phyloP scores from a whole-genome alignment of 2,797 vertebrate genomes.

The Sebastes steindachneri region DNA sequence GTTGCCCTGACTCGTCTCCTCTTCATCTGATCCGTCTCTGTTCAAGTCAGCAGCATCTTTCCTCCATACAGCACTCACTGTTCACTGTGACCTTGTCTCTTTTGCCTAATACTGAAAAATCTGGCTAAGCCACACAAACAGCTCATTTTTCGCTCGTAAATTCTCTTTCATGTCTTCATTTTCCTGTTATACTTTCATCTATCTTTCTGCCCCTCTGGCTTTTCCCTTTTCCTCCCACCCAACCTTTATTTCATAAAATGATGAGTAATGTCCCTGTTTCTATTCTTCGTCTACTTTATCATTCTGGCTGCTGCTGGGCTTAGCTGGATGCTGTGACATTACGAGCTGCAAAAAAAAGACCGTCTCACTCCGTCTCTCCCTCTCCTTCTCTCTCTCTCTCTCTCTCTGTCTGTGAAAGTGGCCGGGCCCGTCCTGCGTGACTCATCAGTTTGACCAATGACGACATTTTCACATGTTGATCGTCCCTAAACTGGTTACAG shows the following conservation, averaged over 20 bases:
- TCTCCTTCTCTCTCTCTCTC: not conserved
- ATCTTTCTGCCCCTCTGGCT: not conserved
- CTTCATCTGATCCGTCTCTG: slow-evolving; percentile 19
- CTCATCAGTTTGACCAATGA: slow-evolving; percentile 38
- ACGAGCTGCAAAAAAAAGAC: slow-evolving; percentile 19
- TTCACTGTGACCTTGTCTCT: slow-evolving; percentile 27
- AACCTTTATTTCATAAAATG: slow-evolving; percentile 16
- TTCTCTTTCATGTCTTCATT: not conserved
- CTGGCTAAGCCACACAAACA: not conserved
- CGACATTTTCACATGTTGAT: slow-evolving; percentile 1
- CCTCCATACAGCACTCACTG: not conserved
- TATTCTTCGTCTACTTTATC: slow-evolving; percentile 26
- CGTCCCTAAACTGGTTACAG: slow-evolving; percentile 33
- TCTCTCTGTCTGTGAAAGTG: slow-evolving; percentile 4
- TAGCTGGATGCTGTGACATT: slow-evolving; percentile 19
- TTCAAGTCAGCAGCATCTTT: slow-evolving; percentile 25
- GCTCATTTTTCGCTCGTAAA: not conserved
- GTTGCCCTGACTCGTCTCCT: slow-evolving; percentile 30
- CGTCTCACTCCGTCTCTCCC: not conserved
- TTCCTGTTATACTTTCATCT: not conserved
- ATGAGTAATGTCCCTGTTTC: slow-evolving; percentile 24
- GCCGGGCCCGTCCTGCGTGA: slow-evolving; percentile 38
- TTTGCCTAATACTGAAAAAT: slow-evolving; percentile 1
- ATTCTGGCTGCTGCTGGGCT: slow-evolving; percentile 10
- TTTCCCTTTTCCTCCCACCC: not conserved